Percentiles rank a stretch among this genome's conserved stretches.
Evolutionary conservation across 2,888 invertebrate species (phyloP).

Genomic region (Trachelus iudaicus): DNA sequence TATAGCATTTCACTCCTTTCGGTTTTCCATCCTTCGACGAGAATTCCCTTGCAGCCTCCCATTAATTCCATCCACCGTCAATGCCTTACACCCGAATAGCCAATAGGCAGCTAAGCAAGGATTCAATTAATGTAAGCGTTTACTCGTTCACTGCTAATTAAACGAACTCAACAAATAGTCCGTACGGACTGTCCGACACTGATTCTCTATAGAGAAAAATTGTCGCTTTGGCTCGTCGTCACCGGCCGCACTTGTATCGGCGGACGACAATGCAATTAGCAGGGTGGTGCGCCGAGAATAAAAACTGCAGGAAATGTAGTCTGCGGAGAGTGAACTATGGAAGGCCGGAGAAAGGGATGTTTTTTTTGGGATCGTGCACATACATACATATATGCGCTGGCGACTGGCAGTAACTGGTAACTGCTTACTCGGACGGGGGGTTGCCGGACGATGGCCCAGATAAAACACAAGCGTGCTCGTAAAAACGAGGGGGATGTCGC

Average conservation of each 20-base stretch:
- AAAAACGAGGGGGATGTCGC: constrained; percentile 9
- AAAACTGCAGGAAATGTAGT: constrained; percentile 6
- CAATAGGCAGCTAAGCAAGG: too few species aligned
- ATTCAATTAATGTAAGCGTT: too few species aligned
- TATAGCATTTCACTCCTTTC: too few species aligned
- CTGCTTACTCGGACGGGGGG: neutral
- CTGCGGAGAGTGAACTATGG: neutral
- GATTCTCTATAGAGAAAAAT: too few species aligned
- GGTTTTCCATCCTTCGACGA: too few species aligned
- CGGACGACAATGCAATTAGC: constrained; percentile 20
- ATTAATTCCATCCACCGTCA: too few species aligned
- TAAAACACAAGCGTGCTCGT: constrained; percentile 18
- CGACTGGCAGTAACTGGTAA: neutral
- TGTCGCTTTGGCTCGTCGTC: neutral
- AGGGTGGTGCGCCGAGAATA: constrained; percentile 5
- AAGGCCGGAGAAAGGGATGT: neutral
- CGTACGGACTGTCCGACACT: too few species aligned
- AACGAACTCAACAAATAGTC: neutral
- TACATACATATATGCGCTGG: neutral
- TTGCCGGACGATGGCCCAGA: constrained; percentile 15
- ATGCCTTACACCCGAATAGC: too few species aligned
- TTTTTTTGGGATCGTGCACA: neutral
- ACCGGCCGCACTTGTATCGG: neutral
- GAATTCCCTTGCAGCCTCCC: too few species aligned
- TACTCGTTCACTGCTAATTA: neutral